Evolutionary conservation across 2,888 invertebrate species (phyloP), one percentile per base, ranked within the genome.

Genomic region (Nomada lathburiana): DNA sequence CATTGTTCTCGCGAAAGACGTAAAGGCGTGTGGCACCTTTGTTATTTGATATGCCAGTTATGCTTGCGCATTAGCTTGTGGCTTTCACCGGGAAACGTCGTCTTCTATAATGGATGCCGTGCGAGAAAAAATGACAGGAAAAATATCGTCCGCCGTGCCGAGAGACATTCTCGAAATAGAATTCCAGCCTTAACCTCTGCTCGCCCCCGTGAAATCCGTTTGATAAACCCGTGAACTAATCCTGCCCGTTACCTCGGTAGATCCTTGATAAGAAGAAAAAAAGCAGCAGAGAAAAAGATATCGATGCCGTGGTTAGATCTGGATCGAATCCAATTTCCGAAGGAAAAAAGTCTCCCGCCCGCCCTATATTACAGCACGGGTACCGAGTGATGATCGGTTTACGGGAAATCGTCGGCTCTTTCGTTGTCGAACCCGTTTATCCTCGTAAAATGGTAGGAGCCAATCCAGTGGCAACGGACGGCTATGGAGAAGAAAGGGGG

Each of bases 361-460:
- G 0, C 44, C 69, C 44, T 69, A 76, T 70, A 79, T 79, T 76
- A 76, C 64, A 64, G 52, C 69, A 47, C 63, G 59, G 44, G 59
- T 20, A 11, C 29, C 36, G 44, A 52, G 52, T 68, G 67, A 78
- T 78, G 78, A 78, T 78, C 75, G 80, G 76, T 80, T 80, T 67
- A 80, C 65, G 52, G 76, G 47, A 62, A 71, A 80, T 80, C 80
- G 76, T 65, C 60, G 53, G 59, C 65, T 65, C 53, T 64, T 70
- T 47, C 76, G 76, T 75, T 59, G 63, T 29, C 55, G 44, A 64
- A 36, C 53, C 53, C 20, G 64, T 70, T 80, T 76, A 76, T 80
- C 70, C 80, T 59, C 80, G 76, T 80, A 80, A 80, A 77, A 80
- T 70, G 76, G 69, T 76, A 47, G 64, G 50, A 44, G 59, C 76